phyloP scores from a whole-genome alignment of 1,140 invertebrate species.

The Drosophila ohnishii region DNA sequence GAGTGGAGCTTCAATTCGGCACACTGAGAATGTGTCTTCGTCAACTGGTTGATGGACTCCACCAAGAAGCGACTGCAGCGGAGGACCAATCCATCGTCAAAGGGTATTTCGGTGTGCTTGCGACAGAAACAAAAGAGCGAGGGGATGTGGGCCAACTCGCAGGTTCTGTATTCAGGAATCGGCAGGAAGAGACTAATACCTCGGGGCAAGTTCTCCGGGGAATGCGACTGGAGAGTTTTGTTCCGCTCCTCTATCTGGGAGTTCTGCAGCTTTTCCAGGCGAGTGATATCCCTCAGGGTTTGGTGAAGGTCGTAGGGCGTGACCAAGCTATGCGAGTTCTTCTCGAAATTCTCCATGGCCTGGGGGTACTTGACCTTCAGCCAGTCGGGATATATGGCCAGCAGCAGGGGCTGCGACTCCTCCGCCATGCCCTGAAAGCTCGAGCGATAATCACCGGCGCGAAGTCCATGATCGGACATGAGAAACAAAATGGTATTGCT shows the following conservation, averaged over 20 bases:
- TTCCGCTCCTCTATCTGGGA: constrained; percentile 48
- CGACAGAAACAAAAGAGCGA: constrained; percentile 37
- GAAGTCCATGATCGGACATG: constrained; percentile 95
- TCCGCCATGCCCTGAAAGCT: constrained; percentile 91
- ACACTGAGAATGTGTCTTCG: not conserved
- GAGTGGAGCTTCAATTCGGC: not conserved
- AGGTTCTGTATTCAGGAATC: constrained; percentile 88
- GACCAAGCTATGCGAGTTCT: constrained; percentile 88
- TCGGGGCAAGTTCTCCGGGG: constrained; percentile 62
- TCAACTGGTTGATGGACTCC: constrained; percentile 21
- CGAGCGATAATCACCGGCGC: constrained; percentile 87
- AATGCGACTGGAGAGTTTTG: not conserved
- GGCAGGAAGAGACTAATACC: constrained; percentile 90
- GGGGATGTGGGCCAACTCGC: constrained; percentile 84
- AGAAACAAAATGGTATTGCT: constrained; percentile 89
- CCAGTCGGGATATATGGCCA: constrained; percentile 89
- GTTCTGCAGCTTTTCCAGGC: constrained; percentile 73
- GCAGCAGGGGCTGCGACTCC: constrained; percentile 93
- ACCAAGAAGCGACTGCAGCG: constrained; percentile 38
- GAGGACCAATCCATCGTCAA: constrained; percentile 17
- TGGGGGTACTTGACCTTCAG: constrained; percentile 86
- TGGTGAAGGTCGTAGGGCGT: constrained; percentile 92
- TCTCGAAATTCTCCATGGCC: constrained; percentile 86
- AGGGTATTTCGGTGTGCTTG: constrained; percentile 17
- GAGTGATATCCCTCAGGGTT: constrained; percentile 85